A percentile compares a stretch with the other conserved stretches of the same genome.
Conservation (phyloP, 2,888 invertebrate species). For the Hirtodrosophila cameraria region DNA sequence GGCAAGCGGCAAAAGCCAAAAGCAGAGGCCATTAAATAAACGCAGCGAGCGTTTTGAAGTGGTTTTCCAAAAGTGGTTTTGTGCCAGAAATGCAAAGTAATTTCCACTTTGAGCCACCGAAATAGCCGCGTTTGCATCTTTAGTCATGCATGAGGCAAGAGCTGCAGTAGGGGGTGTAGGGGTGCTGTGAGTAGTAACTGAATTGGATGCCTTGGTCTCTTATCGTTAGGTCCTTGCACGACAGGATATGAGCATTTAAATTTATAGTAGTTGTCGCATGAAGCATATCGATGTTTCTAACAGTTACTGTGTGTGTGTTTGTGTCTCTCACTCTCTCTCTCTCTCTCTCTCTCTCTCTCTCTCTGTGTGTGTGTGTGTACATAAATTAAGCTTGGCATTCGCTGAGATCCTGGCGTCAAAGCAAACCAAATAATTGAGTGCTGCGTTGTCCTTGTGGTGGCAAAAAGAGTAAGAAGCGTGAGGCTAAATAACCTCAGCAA, state of each 20-base stretch:
- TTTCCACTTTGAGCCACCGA: constrained; percentile 68
- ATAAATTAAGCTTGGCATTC: constrained; percentile 59
- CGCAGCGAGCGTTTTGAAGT: constrained; percentile 55
- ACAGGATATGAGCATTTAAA: constrained; percentile 74
- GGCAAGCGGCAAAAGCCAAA: constrained; percentile 11
- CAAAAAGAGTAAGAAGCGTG: neutral
- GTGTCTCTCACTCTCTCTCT: too few species aligned
- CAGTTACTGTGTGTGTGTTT: constrained; percentile 34
- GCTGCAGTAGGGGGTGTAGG: neutral
- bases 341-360: too few species aligned
- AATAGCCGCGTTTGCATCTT: constrained; percentile 60
- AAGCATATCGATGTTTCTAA: constrained; percentile 40
- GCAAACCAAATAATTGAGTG: constrained; percentile 51
- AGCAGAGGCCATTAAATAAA: constrained; percentile 67
- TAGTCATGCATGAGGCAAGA: constrained; percentile 42
- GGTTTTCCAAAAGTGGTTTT: constrained; percentile 58
- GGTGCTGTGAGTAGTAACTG: constrained; percentile 3
- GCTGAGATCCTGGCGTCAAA: constrained; percentile 21
- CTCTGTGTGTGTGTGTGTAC: constrained; percentile 45
- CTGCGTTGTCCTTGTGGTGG: constrained; percentile 2
- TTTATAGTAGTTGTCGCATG: constrained; percentile 61
- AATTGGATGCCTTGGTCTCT: constrained; percentile 29
- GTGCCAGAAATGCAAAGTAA: constrained; percentile 61
- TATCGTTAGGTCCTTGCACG: constrained; percentile 45
- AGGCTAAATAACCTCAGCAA: constrained; percentile 1